Conservation (phyloP, 2,797 vertebrate genomes). For the Malacoctenus gilli region DNA sequence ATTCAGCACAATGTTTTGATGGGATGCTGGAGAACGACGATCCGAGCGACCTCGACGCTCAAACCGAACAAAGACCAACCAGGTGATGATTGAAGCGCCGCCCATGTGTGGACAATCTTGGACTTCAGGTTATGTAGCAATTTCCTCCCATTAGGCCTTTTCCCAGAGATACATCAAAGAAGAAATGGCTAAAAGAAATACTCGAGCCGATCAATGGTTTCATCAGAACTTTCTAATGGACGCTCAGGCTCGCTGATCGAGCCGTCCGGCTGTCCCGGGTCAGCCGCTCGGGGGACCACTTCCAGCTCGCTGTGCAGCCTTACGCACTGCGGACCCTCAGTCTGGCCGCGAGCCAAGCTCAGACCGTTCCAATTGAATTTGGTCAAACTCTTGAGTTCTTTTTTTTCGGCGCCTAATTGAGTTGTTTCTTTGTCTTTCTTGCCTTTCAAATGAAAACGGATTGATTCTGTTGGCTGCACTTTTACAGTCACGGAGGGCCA, state of each 20-base stretch:
- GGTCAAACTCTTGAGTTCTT: constrained; percentile 49
- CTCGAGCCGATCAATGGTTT: constrained; percentile 55
- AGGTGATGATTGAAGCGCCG: too few species aligned
- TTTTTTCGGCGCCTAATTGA: constrained; percentile 46
- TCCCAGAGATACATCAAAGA: constrained; percentile 21
- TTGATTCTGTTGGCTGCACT: constrained; percentile 44
- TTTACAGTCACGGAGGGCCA: constrained; percentile 45
- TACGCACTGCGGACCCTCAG: constrained; percentile 73
- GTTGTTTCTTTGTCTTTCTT: constrained; percentile 46
- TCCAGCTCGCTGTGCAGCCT: constrained; percentile 53
- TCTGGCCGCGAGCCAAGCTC: constrained; percentile 54
- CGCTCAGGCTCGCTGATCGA: constrained; percentile 60
- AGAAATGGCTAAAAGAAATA: constrained; percentile 37
- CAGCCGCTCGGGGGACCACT: constrained; percentile 54
- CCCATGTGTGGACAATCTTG: background rate
- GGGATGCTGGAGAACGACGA: too few species aligned
- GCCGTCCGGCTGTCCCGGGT: constrained; percentile 54
- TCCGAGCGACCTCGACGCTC: too few species aligned
- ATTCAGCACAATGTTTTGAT: too few species aligned
- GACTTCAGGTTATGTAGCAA: background rate
- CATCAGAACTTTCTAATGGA: constrained; percentile 62
- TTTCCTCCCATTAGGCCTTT: constrained; percentile 16
- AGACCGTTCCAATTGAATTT: constrained; percentile 66
- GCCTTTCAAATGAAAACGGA: constrained; percentile 56
- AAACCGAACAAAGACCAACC: too few species aligned